phyloP scores from a whole-genome alignment of 1,140 invertebrate species.

The Hyles vespertilio region DNA sequence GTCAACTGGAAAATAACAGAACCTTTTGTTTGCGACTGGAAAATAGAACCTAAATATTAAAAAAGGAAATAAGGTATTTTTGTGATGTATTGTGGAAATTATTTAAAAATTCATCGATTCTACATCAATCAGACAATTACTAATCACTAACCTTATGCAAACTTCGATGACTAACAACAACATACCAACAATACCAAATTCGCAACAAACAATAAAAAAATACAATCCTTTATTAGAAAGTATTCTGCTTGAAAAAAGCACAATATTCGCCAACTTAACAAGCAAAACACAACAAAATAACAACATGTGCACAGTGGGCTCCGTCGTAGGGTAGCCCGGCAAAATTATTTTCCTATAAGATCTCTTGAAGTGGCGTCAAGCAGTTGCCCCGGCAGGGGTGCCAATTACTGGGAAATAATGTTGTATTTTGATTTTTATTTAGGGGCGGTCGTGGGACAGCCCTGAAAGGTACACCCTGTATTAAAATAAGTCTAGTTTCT shows the following conservation, averaged over 20 bases:
- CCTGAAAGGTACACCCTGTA: constrained; percentile 66
- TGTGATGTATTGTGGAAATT: too few relatives aligned
- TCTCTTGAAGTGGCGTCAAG: constrained; percentile 58
- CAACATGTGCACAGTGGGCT: constrained; percentile 39
- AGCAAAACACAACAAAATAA: constrained; percentile 39
- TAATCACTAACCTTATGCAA: too few relatives aligned
- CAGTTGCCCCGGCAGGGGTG: constrained; percentile 51
- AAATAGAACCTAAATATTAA: too few relatives aligned
- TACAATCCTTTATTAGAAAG: constrained; percentile 4
- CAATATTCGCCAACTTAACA: constrained; percentile 28
- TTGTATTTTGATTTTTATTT: constrained; percentile 69
- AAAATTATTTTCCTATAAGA: constrained; percentile 65
- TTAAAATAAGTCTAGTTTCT: constrained; percentile 58
- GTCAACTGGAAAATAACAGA: too few relatives aligned
- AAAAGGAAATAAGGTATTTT: too few relatives aligned
- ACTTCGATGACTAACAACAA: too few relatives aligned
- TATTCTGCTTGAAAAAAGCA: constrained; percentile 16
- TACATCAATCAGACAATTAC: too few relatives aligned
- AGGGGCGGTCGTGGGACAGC: constrained; percentile 70
- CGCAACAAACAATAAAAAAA: not conserved
- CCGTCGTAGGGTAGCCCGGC: constrained; percentile 26
- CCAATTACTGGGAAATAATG: constrained; percentile 68
- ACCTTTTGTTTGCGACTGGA: too few relatives aligned
- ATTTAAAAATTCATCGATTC: too few relatives aligned
- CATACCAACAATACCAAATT: constrained; percentile 15